These are phyloP conservation scores for Daubentonia madagascariensis DNA, from an alignment of 2,113 vertebrate species.

Conservation along the genomic window DNA sequence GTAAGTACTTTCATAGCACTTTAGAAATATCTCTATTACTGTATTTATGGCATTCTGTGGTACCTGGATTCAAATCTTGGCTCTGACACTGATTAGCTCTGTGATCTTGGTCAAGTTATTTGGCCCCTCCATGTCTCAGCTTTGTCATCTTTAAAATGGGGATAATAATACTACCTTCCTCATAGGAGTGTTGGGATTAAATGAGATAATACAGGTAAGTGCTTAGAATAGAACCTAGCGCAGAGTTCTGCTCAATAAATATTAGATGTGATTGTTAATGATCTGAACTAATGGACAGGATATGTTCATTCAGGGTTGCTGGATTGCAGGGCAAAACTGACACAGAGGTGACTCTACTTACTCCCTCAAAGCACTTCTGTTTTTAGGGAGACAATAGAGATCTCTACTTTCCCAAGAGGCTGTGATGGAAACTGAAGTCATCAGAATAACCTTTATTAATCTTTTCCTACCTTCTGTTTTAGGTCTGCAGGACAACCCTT, in stretches of 20 bases:
- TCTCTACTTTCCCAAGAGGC: background rate
- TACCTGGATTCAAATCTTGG: background rate
- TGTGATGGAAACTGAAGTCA: background rate
- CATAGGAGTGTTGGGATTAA: background rate
- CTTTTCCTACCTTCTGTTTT: conserved; percentile 20
- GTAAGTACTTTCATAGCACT: background rate
- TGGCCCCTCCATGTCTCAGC: background rate
- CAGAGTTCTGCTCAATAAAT: background rate
- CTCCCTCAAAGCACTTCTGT: background rate
- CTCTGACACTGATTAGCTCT: background rate
- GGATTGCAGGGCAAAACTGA: background rate
- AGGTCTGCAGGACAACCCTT: conserved; percentile 98
- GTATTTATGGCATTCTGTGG: background rate
- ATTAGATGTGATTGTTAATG: background rate
- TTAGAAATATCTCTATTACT: background rate
- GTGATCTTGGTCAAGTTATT: background rate
- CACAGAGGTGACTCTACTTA: background rate
- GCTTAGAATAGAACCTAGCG: background rate
- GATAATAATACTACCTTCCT: background rate
- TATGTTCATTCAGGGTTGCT: background rate
- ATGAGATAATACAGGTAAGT: background rate
- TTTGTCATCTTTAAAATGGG: background rate
- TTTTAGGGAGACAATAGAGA: background rate
- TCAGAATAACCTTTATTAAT: background rate
- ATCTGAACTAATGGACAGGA: background rate